Evolutionary conservation across 2,888 invertebrate species (phyloP), one percentile per base, ranked within the genome.

Genomic region (Eumacrocentrus americanus): DNA sequence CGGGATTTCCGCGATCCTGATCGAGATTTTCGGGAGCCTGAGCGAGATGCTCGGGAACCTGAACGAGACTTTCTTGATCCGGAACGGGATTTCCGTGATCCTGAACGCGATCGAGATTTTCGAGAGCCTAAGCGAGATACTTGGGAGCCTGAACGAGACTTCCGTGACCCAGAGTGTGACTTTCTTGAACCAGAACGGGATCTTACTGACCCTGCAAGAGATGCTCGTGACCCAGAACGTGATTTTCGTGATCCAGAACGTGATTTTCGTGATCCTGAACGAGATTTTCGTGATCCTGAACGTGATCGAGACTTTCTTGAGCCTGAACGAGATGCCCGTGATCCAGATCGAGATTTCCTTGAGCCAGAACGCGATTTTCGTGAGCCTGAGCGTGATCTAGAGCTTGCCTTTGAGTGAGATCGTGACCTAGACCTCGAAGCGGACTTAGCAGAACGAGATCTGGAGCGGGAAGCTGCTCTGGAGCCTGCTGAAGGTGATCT

Each of bases 41-140:
- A 75, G 14, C 70, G 62, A 7, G 71, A 70, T 9, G n/a, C n/a
- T 0, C 71, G 40, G 2, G 38, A 38, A 38, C 52, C 65, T 0
- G 73, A 72, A 37, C 59, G 59, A 1, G 73, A 72, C 7, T 59
- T 51, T 20, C 9, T 29, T 29, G 29, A 29, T 29, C 5, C 29
- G 4, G 29, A 29, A 4, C 29, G 29, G 5, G 29, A 29, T 29
- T 9, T 4, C 4, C 58, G 55, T 9, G 76, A 75, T 60, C 63
- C 66, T 29, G 76, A 75, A 18, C 70, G 62, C 11, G 71, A 70
- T 9, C 70, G 67, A 7, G 78, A 76, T 55, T 64, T 64, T 23
- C 66, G 51, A 1, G 72, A 72, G 7, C 66, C 69, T 61, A 72
- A 73, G 18, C 70, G 18, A 4, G 73, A 73, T 38, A 70, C 25